These are phyloP conservation scores for Amblyopsis rosae DNA, from an alignment of 2,113 vertebrate species.

Conservation along the genomic window DNA sequence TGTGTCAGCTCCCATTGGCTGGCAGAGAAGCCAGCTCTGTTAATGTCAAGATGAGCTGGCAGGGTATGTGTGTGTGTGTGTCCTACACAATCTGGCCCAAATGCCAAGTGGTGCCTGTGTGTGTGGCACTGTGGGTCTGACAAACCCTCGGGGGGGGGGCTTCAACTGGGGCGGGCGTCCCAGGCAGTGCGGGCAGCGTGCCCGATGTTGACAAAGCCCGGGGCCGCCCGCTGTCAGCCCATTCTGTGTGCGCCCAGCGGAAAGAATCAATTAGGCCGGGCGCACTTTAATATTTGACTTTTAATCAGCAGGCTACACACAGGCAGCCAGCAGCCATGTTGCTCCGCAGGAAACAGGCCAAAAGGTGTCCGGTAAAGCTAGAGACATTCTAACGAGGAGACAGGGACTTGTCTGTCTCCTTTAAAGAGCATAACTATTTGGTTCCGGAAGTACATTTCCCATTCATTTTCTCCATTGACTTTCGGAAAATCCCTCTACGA, in stretches of 20 bases:
- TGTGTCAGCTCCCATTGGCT: no score
- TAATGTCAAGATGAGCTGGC: background rate
- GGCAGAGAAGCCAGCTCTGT: no score
- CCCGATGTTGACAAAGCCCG: slow-evolving; percentile 77
- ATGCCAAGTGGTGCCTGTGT: slow-evolving; percentile 53
- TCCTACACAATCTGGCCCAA: slow-evolving; percentile 47
- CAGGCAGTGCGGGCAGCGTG: slow-evolving; percentile 63
- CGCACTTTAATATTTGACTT: slow-evolving; percentile 78
- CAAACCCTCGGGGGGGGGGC: slow-evolving; percentile 56
- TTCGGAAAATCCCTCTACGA: no score
- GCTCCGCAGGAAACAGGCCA: no score
- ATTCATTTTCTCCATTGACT: no score
- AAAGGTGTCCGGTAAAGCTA: no score
- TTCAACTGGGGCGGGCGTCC: slow-evolving; percentile 56
- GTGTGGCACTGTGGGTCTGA: slow-evolving; percentile 66
- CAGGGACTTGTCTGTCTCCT: no score
- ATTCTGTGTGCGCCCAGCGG: slow-evolving; percentile 69
- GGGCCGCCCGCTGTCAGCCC: slow-evolving; percentile 77
- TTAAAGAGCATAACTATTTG: no score
- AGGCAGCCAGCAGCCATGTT: slow-evolving; percentile 2
- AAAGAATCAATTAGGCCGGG: slow-evolving; percentile 77
- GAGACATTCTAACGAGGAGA: no score
- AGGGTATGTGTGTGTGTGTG: slow-evolving; percentile 16
- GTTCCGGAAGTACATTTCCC: no score
- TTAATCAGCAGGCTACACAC: slow-evolving; percentile 66